Percentiles rank a stretch among this genome's conserved stretches.
Evolutionary conservation across 2,888 invertebrate species (phyloP).

Genomic region (Dasysyrphus tricinctus): DNA sequence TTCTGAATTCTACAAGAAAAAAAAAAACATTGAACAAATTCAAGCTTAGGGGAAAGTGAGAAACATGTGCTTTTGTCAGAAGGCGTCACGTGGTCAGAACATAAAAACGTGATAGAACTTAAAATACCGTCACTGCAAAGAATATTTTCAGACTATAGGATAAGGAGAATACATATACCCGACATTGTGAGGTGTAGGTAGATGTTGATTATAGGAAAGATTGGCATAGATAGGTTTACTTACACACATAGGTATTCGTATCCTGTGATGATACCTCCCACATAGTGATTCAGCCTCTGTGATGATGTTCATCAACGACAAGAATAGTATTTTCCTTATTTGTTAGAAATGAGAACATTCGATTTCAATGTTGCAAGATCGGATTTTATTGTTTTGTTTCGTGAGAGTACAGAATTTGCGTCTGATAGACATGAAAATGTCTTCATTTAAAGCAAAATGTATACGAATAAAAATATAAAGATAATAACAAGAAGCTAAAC

Average conservation of each 20-base stretch:
- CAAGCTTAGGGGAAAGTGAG: slow-evolving; percentile 39
- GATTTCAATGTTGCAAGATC: background rate
- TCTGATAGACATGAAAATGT: background rate
- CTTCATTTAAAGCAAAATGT: background rate
- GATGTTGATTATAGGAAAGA: slow-evolving; percentile 37
- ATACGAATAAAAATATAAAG: background rate
- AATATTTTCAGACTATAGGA: background rate
- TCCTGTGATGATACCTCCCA: slow-evolving; percentile 24
- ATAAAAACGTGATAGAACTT: slow-evolving; percentile 84
- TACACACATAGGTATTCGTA: background rate
- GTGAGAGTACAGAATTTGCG: background rate
- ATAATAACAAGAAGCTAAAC: too few species aligned
- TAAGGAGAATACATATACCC: background rate
- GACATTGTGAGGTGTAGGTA: background rate
- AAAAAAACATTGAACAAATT: slow-evolving; percentile 31
- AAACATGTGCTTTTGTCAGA: slow-evolving; percentile 73
- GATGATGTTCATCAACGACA: background rate
- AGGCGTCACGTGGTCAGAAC: slow-evolving; percentile 83
- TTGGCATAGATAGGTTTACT: slow-evolving; percentile 28
- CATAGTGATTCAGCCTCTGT: background rate
- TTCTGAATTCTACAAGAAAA: slow-evolving; percentile 19
- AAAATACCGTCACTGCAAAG: slow-evolving; percentile 44
- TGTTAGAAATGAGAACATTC: background rate
- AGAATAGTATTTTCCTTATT: background rate
- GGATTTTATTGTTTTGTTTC: slow-evolving; percentile 8